Conservation (phyloP, 2,888 invertebrate species). For the Altica lythri region DNA sequence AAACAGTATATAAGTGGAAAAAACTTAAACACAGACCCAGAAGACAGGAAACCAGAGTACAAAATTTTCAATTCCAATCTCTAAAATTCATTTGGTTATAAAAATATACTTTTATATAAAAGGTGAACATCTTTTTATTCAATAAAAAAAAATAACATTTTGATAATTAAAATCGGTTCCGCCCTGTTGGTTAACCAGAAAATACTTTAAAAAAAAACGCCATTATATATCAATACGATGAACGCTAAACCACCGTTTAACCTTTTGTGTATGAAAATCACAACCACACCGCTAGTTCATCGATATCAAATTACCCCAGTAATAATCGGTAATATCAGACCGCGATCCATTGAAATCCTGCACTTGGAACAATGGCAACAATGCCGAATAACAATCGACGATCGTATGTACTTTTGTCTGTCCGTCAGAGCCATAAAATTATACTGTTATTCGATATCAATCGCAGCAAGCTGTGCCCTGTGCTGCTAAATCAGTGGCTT, state of each 20-base stretch:
- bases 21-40: too few relatives aligned
- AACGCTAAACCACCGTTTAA: slow-evolving; percentile 22
- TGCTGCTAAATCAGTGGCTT: slow-evolving; percentile 22
- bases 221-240: too few relatives aligned
- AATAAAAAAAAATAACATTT: too few relatives aligned
- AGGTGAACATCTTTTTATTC: too few relatives aligned
- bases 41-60: too few relatives aligned
- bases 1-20: too few relatives aligned
- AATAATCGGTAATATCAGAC: slow-evolving; percentile 38
- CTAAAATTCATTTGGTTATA: too few relatives aligned
- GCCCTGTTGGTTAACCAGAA: too few relatives aligned
- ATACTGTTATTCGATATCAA: slow-evolving; percentile 38
- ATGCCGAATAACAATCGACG: slow-evolving; percentile 30
- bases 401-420: slow-evolving; percentile 31
- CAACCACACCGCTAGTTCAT: slow-evolving; percentile 13
- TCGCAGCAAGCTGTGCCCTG: slow-evolving; percentile 26
- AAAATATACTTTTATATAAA: too few relatives aligned
- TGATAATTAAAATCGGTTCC: too few relatives aligned
- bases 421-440: slow-evolving; percentile 34
- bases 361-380: slow-evolving; percentile 34
- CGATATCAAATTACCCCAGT: slow-evolving; percentile 29
- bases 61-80: too few relatives aligned
- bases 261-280: slow-evolving; percentile 22
- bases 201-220: too few relatives aligned
- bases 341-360: slow-evolving; percentile 35